phyloP scores from a whole-genome alignment of 1,140 invertebrate species.

The Zaprionus taronus region DNA sequence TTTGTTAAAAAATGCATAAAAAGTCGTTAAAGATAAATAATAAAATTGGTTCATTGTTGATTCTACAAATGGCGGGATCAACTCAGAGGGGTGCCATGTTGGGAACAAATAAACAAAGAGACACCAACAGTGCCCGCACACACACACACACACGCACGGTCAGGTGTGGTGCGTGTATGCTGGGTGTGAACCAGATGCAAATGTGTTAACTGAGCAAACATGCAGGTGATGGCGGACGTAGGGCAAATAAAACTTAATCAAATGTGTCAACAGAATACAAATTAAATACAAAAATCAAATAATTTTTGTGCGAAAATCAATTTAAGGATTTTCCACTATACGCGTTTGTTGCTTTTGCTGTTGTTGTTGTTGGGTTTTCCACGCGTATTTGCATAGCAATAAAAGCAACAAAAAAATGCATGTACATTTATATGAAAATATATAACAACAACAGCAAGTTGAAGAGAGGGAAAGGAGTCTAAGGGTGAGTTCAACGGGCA shows the following conservation, averaged over 20 bases:
- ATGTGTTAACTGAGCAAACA: constrained; percentile 80
- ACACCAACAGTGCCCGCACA: not conserved
- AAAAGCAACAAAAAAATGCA: constrained; percentile 50
- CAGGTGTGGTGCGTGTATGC: not conserved
- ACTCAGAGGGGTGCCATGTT: constrained; percentile 8
- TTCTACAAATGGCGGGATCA: constrained; percentile 31
- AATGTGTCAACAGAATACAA: constrained; percentile 77
- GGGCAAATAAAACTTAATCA: constrained; percentile 80
- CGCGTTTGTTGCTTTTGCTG: constrained; percentile 8
- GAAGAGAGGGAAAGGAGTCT: constrained; percentile 14
- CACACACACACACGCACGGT: not conserved
- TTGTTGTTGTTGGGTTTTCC: constrained; percentile 2
- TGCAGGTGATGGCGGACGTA: constrained; percentile 66
- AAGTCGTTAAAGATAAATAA: constrained; percentile 9
- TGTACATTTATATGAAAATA: constrained; percentile 27
- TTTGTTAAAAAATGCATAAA: constrained; percentile 7
- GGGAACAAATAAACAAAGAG: constrained; percentile 11
- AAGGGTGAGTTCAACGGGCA: constrained; percentile 22
- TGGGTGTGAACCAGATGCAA: constrained; percentile 54
- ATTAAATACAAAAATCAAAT: constrained; percentile 73
- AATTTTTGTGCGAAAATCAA: constrained; percentile 80
- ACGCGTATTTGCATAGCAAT: constrained; percentile 70
- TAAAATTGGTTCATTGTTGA: constrained; percentile 35
- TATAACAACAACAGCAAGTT: constrained; percentile 27
- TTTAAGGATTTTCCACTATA: constrained; percentile 68